Percentiles rank a stretch among this genome's conserved stretches.
These are phyloP conservation scores for Ellobius talpinus DNA, from an alignment of 2,113 vertebrate genomes.

Conservation along the genomic window DNA sequence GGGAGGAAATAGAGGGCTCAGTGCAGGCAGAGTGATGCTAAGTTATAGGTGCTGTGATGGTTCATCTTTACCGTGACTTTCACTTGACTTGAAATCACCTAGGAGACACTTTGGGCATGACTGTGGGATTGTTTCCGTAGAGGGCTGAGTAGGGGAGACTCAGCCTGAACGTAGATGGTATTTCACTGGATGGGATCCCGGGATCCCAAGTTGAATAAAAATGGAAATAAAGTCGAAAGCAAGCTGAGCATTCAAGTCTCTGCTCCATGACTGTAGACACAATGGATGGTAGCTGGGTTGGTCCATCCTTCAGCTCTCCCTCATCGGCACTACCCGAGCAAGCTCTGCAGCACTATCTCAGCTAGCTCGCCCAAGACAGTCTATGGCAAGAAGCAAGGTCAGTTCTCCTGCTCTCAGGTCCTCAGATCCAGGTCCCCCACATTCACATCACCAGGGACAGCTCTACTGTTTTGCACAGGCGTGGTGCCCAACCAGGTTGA, in stretches of 20 bases:
- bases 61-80: neutral
- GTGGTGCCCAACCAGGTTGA: too few species aligned
- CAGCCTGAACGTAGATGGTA: too few species aligned
- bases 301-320: too few species aligned
- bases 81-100: neutral
- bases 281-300: too few species aligned
- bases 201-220: neutral
- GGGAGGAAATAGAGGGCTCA: neutral
- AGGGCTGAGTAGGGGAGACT: neutral
- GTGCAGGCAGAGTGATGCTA: neutral
- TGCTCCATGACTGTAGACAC: neutral
- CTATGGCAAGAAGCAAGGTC: too few species aligned
- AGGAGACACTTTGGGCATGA: neutral
- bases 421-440: too few species aligned
- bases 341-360: too few species aligned
- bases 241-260: neutral
- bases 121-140: neutral
- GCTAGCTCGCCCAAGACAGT: too few species aligned
- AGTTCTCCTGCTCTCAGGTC: too few species aligned
- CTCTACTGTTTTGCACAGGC: too few species aligned
- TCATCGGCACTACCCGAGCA: too few species aligned
- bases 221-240: neutral
- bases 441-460: too few species aligned
- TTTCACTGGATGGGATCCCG: neutral
- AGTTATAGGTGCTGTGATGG: neutral